phyloP scores from a whole-genome alignment of 2,888 invertebrate species.

The Philhelius pedissequus region DNA sequence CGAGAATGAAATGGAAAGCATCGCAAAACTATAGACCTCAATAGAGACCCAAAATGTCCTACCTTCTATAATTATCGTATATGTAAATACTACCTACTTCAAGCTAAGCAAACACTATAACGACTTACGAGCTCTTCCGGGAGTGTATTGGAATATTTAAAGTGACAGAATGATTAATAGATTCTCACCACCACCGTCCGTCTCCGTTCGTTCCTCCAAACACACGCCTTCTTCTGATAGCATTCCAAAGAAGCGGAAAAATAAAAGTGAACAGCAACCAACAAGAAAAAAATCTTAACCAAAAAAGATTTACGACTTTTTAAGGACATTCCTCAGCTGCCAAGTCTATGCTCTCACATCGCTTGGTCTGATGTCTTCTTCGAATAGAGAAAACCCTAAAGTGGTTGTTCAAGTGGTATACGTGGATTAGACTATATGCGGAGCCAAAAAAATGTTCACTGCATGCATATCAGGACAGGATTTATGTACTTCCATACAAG shows the following conservation, averaged over 20 bases:
- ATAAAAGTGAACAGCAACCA: constrained; percentile 13
- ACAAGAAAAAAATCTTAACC: not conserved
- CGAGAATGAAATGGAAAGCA: no score
- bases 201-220: constrained; percentile 39
- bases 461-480: constrained; percentile 47
- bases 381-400: not conserved
- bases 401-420: constrained; percentile 12
- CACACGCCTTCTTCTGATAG: constrained; percentile 27
- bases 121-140: constrained; percentile 3
- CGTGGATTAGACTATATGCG: not conserved
- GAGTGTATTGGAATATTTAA: constrained; percentile 64
- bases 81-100: not conserved
- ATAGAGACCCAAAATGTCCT: not conserved
- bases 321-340: constrained; percentile 62
- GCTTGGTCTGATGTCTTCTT: constrained; percentile 11
- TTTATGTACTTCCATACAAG: constrained; percentile 41
- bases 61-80: not conserved
- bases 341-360: constrained; percentile 46
- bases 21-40: no score
- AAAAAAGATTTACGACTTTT: constrained; percentile 66
- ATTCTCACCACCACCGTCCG: no score
- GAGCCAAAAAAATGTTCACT: constrained; percentile 22
- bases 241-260: constrained; percentile 20
- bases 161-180: constrained; percentile 69
- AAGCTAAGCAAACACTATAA: not conserved